A percentile compares a stretch with the other conserved stretches of the same genome.
Evolutionary conservation across 2,888 invertebrate genomes (phyloP).

Genomic region (Scaptomyza caliginosa): DNA sequence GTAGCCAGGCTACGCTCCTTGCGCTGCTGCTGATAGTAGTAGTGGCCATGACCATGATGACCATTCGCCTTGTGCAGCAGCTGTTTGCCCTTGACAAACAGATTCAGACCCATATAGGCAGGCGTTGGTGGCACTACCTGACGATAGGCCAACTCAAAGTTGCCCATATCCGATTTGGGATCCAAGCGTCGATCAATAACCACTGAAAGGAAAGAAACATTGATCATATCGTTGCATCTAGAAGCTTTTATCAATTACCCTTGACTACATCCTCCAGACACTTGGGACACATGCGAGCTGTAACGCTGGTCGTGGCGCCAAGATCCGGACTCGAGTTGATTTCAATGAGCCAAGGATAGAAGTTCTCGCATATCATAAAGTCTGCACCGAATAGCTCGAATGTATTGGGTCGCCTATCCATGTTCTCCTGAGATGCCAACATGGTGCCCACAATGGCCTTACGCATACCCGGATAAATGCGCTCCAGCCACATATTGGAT

Average conservation of each 20-base stretch:
- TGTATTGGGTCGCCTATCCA: conserved; percentile 91
- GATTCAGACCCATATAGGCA: conserved; percentile 89
- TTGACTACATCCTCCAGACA: conserved; percentile 95
- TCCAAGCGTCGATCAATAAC: conserved; percentile 90
- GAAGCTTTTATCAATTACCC: conserved; percentile 86
- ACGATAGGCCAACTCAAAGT: conserved; percentile 91
- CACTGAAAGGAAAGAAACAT: conserved; percentile 85
- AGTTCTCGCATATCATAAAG: conserved; percentile 95
- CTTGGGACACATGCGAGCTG: conserved; percentile 92
- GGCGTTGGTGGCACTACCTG: conserved; percentile 91
- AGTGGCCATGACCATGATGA: conserved; percentile 57
- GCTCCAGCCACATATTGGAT: conserved; percentile 91
- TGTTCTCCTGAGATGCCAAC: conserved; percentile 93
- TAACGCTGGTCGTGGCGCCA: conserved; percentile 95
- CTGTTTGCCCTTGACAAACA: conserved; percentile 83
- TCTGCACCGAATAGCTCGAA: conserved; percentile 98
- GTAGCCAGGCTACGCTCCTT: conserved; percentile 73
- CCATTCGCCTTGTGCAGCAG: conserved; percentile 72
- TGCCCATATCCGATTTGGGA: conserved; percentile 91
- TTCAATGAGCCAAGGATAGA: conserved; percentile 96
- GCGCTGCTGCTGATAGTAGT: conserved; percentile 68
- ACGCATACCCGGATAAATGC: conserved; percentile 94
- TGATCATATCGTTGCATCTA: not conserved
- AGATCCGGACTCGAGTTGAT: conserved; percentile 97
- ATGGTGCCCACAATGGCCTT: conserved; percentile 91